These are phyloP conservation scores for Chionomys nivalis DNA, from an alignment of 2,113 vertebrate genomes.

Conservation along the genomic window DNA sequence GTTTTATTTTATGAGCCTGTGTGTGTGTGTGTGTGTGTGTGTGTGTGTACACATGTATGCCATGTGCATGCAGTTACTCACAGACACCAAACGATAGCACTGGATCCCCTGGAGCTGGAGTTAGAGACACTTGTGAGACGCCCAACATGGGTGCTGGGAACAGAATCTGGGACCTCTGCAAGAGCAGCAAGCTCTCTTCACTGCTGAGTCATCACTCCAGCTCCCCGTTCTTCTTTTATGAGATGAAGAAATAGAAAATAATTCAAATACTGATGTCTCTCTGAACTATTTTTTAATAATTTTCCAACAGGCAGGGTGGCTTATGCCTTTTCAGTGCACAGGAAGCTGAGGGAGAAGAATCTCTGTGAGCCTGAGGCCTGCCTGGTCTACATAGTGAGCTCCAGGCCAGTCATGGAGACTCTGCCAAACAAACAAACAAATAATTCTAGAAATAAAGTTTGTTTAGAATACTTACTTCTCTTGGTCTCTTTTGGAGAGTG, in stretches of 20 bases:
- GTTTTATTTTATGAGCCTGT: background rate
- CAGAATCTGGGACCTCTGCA: background rate
- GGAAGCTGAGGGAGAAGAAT: too few species aligned
- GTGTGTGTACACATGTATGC: background rate
- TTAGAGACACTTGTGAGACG: background rate
- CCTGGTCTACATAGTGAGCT: background rate
- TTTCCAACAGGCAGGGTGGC: background rate
- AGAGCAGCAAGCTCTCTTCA: background rate
- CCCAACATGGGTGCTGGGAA: background rate
- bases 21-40: background rate
- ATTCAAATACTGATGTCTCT: slow-evolving; percentile 8
- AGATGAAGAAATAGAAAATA: slow-evolving; percentile 63
- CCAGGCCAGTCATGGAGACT: background rate
- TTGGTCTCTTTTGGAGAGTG: background rate
- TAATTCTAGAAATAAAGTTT: background rate
- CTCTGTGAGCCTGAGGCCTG: background rate
- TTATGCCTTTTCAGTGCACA: background rate
- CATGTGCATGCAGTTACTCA: background rate
- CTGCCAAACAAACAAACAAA: background rate
- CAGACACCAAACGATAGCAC: background rate
- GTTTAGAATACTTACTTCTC: slow-evolving; percentile 50
- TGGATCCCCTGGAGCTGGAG: background rate
- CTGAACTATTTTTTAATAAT: background rate
- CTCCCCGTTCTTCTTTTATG: background rate
- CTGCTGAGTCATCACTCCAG: background rate